Base-by-base conservation (phyloP, 1,140 invertebrate species). In the Diabrotica undecimpunctata region DNA sequence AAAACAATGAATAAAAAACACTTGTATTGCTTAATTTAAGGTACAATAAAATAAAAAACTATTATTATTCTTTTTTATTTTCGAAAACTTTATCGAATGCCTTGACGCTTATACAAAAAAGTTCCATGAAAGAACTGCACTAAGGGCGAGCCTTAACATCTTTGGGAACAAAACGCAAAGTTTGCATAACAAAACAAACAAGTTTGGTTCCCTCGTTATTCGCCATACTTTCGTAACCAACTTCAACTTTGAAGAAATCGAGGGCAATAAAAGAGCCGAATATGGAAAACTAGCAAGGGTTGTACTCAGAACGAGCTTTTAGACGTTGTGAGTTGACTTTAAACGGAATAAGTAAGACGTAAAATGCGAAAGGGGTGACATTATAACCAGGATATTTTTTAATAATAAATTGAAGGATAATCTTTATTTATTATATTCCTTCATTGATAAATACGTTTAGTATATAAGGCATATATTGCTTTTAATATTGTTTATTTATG, bases 161-260 rank as follows among this genome's bases (percentile, higher is more conserved):
- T 46, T 46, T 46, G 41, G 6, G 41, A 46, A 46, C 41, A 46
- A 46, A 46, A 46, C 8, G 41, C 8, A 46, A 46, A 46, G 41
- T 46, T 46, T 46, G 41, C 41, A 46, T 46, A 46, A 46, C 41
- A 46, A 46, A 46, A 46, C 41, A 46, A 46, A 46, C 41, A 46
- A 46, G 41, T 46, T 46, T 46, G 41, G 41, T 46, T 46, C 41
- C n/a, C 41, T 46, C 41, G 41, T 46, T 6, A 46, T 46, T 46
- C 41, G 8, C 41, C 41, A 46, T 46, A 46, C 41, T 46, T 46
- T n/a, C 41, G 41, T 46, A 46, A 46, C 41, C 8, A 46, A 46
- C 41, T 46, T 46, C 41, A 46, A 46, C 41, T 46, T 46, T 46
- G 41, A 46, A 46, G 41, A 46, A 46, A 46, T 46, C 41, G 41